These are phyloP conservation scores for Hoplostethus mediterraneus DNA, from an alignment of 2,797 vertebrate species.

Conservation along the genomic window DNA sequence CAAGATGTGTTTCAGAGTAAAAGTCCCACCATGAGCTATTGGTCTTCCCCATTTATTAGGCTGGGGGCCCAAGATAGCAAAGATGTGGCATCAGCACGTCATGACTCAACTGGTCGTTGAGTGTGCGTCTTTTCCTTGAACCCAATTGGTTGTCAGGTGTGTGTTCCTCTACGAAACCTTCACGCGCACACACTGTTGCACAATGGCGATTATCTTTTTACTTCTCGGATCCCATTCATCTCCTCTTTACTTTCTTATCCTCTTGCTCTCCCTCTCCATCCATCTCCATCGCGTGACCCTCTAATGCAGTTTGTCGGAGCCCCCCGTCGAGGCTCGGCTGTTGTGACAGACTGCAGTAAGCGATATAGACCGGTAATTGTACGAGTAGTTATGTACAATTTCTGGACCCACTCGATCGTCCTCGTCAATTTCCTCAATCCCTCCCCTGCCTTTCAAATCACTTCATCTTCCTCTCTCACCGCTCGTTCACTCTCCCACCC, in stretches of 20 bases:
- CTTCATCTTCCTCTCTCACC: not conserved
- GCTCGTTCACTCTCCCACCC: conserved; percentile 8
- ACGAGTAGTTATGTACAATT: conserved; percentile 63
- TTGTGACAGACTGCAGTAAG: conserved; percentile 79
- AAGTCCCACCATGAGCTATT: no score
- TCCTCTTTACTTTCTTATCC: not conserved
- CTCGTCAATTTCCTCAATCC: not conserved
- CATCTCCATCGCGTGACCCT: not conserved
- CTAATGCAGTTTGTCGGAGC: conserved; percentile 14
- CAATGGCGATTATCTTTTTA: no score
- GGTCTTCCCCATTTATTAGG: no score
- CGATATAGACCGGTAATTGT: conserved; percentile 78
- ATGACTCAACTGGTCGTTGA: no score
- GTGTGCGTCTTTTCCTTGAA: no score
- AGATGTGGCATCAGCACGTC: no score
- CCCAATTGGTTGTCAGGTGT: no score
- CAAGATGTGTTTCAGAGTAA: no score
- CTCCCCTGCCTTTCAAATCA: conserved; percentile 18
- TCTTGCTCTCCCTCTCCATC: not conserved
- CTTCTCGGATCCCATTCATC: not conserved
- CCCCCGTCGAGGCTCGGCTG: conserved; percentile 52
- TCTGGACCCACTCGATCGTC: conserved; percentile 54
- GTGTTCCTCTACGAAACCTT: no score
- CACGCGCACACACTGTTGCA: no score
- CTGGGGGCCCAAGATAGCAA: no score